Conservation (phyloP, 2,888 invertebrate species). For the Gibbula magus region DNA sequence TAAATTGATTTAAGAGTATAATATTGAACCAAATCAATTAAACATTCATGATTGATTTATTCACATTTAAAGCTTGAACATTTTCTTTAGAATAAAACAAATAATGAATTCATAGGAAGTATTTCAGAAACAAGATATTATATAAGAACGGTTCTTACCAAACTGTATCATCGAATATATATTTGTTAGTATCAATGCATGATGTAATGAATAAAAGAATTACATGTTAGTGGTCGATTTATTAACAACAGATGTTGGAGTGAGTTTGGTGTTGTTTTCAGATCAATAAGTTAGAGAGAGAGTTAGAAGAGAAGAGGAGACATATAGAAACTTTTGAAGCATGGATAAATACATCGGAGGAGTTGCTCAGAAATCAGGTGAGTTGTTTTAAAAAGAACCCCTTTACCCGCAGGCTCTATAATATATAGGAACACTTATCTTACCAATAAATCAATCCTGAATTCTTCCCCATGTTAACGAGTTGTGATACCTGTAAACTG, state of each 20-base stretch:
- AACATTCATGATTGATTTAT: too few relatives aligned
- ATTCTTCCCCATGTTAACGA: too few relatives aligned
- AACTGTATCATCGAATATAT: neutral
- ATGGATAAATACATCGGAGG: slow-evolving; percentile 56
- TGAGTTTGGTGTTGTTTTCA: slow-evolving; percentile 39
- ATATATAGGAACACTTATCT: neutral
- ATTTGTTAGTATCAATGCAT: neutral
- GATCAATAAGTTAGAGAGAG: slow-evolving; percentile 67
- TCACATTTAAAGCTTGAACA: too few relatives aligned
- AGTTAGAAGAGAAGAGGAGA: slow-evolving; percentile 63
- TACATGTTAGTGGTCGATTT: neutral
- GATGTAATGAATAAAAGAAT: neutral
- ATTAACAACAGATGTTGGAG: neutral
- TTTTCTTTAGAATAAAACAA: too few relatives aligned
- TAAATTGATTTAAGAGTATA: too few relatives aligned
- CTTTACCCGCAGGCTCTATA: neutral
- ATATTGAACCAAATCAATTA: too few relatives aligned
- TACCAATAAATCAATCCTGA: neutral
- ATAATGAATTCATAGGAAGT: neutral
- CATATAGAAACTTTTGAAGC: slow-evolving; percentile 59
- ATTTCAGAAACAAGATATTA: neutral
- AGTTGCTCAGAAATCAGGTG: slow-evolving; percentile 55
- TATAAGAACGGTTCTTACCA: neutral
- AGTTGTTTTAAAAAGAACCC: neutral
- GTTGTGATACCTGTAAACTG: too few relatives aligned